Evolutionary conservation across 2,888 invertebrate species (phyloP).

Genomic region (Macrophya alboannulata): DNA sequence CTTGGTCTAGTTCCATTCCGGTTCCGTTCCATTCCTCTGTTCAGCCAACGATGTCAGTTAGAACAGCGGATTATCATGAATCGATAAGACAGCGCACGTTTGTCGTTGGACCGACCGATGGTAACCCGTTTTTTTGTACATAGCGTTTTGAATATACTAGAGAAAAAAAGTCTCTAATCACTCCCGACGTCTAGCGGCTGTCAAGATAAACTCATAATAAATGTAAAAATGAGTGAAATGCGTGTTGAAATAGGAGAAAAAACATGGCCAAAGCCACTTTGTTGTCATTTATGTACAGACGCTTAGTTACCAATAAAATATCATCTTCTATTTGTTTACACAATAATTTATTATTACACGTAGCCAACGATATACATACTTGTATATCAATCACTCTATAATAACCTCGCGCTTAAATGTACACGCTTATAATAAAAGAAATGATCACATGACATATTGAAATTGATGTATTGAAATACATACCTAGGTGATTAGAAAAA

Average conservation of each 20-base stretch:
- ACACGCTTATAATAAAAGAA: background rate
- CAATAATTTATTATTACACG: constrained; percentile 3
- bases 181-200: constrained; percentile 17
- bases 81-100: background rate
- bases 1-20: background rate
- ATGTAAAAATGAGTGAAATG: background rate
- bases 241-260: background rate
- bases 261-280: background rate
- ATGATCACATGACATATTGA: constrained; percentile 41
- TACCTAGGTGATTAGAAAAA: constrained; percentile 52
- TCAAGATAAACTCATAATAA: constrained; percentile 3
- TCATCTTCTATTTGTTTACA: background rate
- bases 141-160: background rate
- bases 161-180: background rate
- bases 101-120: background rate
- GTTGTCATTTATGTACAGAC: constrained; percentile 8
- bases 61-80: background rate
- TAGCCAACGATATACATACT: background rate
- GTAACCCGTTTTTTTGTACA: background rate
- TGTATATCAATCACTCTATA: background rate
- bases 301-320: constrained; percentile 11
- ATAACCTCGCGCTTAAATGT: background rate
- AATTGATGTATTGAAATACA: constrained; percentile 18
- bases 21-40: background rate
- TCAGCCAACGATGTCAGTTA: background rate